A percentile compares a stretch with the other conserved stretches of the same genome.
Evolutionary conservation across 2,113 vertebrate genomes (phyloP).

Genomic region (Podilymbus podiceps): DNA sequence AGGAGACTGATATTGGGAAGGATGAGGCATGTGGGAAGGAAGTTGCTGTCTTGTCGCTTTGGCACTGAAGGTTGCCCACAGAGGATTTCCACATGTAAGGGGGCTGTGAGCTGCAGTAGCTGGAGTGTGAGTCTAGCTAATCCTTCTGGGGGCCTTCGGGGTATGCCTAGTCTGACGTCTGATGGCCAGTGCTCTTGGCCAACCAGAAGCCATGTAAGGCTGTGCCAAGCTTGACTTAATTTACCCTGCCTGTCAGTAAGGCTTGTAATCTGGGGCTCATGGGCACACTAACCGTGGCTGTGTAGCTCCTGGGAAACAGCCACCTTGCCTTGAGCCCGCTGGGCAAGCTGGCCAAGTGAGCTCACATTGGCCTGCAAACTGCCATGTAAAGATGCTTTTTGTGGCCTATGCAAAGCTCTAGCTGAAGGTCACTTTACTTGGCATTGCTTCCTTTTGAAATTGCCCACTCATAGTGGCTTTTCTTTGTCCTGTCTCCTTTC

Average conservation of each 20-base stretch:
- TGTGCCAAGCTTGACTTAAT: neutral
- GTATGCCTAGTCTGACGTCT: neutral
- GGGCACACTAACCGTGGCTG: neutral
- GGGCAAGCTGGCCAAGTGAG: neutral
- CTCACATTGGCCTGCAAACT: neutral
- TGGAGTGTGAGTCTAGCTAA: neutral
- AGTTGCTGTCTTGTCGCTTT: neutral
- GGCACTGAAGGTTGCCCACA: neutral
- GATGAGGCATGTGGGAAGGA: neutral
- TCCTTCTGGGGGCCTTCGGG: neutral
- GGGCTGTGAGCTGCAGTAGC: neutral
- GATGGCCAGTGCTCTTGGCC: fast-evolving
- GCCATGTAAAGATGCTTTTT: neutral
- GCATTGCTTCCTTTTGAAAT: neutral
- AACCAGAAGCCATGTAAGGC: neutral
- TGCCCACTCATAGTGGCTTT: neutral
- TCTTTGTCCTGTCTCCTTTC: neutral
- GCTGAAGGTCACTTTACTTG: neutral
- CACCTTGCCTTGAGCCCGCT: neutral
- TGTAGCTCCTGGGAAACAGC: neutral
- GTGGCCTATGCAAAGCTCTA: neutral
- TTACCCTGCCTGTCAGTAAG: neutral
- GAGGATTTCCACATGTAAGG: fast-evolving
- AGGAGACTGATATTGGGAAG: neutral
- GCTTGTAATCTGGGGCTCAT: neutral